Evolutionary conservation across 2,113 vertebrate genomes (phyloP).

Genomic region (Catharus minimus): DNA sequence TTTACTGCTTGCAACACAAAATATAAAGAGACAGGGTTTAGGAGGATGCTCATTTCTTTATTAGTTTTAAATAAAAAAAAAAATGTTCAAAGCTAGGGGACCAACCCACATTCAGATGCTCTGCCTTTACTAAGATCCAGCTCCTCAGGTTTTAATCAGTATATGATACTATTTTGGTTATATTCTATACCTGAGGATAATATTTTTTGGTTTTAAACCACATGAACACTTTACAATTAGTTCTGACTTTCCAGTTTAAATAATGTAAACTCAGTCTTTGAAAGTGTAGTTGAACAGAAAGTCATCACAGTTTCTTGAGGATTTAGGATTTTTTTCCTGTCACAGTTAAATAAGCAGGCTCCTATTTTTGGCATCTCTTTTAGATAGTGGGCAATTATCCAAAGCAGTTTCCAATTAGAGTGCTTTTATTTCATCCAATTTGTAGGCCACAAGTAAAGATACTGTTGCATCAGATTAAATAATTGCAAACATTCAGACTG

Average conservation of each 20-base stretch:
- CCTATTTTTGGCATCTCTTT: conserved; percentile 4
- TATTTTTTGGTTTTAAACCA: neutral
- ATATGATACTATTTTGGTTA: neutral
- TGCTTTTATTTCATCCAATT: conserved; percentile 20
- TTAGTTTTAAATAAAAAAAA: neutral
- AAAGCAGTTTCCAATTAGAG: conserved; percentile 11
- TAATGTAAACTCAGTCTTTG: neutral
- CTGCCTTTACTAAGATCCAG: neutral
- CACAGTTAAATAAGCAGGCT: neutral
- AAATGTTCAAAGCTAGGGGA: neutral
- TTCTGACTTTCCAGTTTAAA: neutral
- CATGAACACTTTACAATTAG: neutral
- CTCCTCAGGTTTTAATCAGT: neutral
- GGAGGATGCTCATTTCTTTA: neutral
- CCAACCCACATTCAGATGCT: neutral
- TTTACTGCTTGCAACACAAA: neutral
- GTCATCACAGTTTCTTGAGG: neutral
- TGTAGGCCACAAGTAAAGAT: neutral
- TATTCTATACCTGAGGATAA: neutral
- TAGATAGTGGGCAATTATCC: neutral
- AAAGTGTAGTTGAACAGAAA: neutral
- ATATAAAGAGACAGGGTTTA: neutral
- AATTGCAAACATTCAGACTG: neutral
- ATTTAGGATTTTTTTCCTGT: neutral
- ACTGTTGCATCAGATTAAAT: neutral